phyloP scores from a whole-genome alignment of 2,888 invertebrate species.

The Pemphredon lugubris region DNA sequence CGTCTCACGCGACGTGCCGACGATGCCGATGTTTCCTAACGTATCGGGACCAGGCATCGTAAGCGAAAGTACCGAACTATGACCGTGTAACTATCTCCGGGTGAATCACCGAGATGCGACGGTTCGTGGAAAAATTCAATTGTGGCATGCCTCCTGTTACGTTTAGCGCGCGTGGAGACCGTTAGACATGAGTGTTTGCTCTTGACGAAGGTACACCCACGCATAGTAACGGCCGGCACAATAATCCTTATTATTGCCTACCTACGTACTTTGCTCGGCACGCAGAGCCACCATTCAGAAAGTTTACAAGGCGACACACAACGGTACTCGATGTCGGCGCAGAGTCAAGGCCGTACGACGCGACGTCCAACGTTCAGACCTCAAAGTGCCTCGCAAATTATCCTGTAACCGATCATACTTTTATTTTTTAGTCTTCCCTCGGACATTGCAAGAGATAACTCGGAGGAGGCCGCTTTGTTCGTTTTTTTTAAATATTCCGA shows the following conservation, averaged over 20 bases:
- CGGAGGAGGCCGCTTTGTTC: no score
- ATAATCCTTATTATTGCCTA: constrained; percentile 37
- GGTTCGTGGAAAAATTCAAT: constrained; percentile 17
- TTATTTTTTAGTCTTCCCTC: neutral
- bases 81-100: no score
- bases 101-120: no score
- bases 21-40: no score
- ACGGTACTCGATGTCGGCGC: constrained; percentile 49
- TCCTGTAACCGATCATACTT: neutral
- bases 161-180: constrained; percentile 15
- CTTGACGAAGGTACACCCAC: constrained; percentile 17
- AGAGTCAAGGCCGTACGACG: constrained; percentile 57
- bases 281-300: constrained; percentile 40
- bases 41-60: no score
- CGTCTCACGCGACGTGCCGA: no score
- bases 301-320: constrained; percentile 42
- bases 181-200: constrained; percentile 39
- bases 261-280: constrained; percentile 14
- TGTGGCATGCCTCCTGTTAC: constrained; percentile 24
- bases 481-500: no score
- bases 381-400: neutral
- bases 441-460: no score
- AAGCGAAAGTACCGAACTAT: no score
- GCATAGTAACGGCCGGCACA: neutral
- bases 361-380: constrained; percentile 36